A percentile compares a stretch with the other conserved stretches of the same genome.
phyloP scores from a whole-genome alignment of 2,113 vertebrate genomes.

The Melanerpes aurifrons region DNA sequence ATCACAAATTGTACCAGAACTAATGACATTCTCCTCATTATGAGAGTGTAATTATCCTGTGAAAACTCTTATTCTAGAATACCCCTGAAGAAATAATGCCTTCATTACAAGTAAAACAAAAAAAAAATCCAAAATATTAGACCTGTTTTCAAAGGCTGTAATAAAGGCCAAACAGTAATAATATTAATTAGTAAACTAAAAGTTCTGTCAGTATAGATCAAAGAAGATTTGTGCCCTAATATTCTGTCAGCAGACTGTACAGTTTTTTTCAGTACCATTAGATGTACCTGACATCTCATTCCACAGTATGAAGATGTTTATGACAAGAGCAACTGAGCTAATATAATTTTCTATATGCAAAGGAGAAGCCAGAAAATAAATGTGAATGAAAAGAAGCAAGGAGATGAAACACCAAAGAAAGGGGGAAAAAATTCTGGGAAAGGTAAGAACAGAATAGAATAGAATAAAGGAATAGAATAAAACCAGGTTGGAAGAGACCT shows the following conservation, averaged over 20 bases:
- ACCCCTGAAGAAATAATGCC: neutral
- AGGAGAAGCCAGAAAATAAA: neutral
- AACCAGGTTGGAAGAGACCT: too few species aligned
- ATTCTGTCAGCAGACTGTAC: neutral
- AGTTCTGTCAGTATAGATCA: conserved; percentile 12
- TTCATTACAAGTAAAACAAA: neutral
- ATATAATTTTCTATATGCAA: neutral
- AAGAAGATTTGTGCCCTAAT: neutral
- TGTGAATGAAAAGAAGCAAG: neutral
- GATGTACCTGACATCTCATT: neutral
- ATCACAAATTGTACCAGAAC: neutral
- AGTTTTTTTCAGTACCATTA: neutral
- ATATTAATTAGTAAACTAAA: neutral
- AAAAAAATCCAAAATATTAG: neutral
- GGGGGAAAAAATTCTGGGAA: neutral
- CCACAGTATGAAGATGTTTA: neutral
- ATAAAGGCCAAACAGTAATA: neutral
- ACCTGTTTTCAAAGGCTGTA: neutral
- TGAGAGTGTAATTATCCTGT: neutral
- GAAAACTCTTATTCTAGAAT: neutral
- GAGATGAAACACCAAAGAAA: neutral
- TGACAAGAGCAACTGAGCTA: neutral
- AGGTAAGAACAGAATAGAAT: neutral
- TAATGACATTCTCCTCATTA: neutral
- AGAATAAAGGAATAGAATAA: too few species aligned